Conservation (phyloP, 1,140 invertebrate species). For the Coelopa frigida region DNA sequence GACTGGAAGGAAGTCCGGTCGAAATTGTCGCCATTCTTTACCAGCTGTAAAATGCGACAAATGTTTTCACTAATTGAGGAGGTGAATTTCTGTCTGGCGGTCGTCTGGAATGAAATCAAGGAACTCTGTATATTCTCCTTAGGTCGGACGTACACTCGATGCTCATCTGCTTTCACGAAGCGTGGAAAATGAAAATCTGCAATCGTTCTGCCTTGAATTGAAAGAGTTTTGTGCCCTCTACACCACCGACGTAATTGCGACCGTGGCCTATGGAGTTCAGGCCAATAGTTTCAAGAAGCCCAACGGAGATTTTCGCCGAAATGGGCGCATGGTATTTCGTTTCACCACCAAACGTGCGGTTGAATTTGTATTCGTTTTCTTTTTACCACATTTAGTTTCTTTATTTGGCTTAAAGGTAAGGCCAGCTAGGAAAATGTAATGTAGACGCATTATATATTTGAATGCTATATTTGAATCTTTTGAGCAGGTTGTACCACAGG, state of each 20-base stretch:
- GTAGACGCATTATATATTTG: not conserved
- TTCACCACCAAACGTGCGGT: slow-evolving; percentile 49
- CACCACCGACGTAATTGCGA: slow-evolving; percentile 55
- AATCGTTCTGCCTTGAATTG: slow-evolving; percentile 33
- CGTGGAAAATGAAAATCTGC: slow-evolving; percentile 23
- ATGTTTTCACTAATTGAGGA: slow-evolving; percentile 50
- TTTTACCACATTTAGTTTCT: slow-evolving; percentile 40
- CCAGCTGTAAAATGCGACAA: slow-evolving; percentile 49
- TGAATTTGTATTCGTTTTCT: slow-evolving; percentile 47
- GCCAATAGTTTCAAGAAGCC: slow-evolving; percentile 49
- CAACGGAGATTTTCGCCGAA: slow-evolving; percentile 44
- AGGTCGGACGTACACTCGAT: slow-evolving; percentile 29
- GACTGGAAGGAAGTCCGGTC: slow-evolving; percentile 50
- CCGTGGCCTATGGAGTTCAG: slow-evolving; percentile 54
- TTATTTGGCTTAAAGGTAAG: slow-evolving; percentile 31
- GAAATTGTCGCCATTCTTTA: slow-evolving; percentile 51
- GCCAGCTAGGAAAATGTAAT: not conserved
- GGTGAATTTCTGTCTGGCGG: slow-evolving; percentile 9
- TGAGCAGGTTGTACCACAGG: slow-evolving; percentile 27
- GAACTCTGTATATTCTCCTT: not conserved
- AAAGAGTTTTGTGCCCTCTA: slow-evolving; percentile 50
- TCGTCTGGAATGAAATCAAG: not conserved
- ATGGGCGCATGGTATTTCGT: slow-evolving; percentile 48
- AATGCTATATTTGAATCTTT: not conserved
- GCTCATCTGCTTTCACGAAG: slow-evolving; percentile 26